Evolutionary conservation across 2,797 vertebrate genomes (phyloP).

Genomic region (Paramormyrops hopkinsi): DNA sequence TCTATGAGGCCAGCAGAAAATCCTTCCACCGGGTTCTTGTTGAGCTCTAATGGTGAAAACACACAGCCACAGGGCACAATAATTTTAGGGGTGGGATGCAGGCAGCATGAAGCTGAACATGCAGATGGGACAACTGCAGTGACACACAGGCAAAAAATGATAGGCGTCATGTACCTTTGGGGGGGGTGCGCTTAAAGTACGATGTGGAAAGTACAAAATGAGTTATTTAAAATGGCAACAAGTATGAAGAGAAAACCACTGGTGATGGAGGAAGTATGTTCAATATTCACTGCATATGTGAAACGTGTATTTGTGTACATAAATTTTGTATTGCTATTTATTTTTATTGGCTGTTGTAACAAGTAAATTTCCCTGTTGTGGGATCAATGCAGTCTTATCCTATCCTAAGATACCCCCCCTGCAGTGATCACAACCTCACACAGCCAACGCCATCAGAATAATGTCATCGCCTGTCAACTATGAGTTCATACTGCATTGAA

Average conservation of each 20-base stretch:
- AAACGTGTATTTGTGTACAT: not conserved
- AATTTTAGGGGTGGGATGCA: not conserved
- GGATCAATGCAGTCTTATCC: not conserved
- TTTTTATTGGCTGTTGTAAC: not conserved
- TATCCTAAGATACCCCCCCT: not conserved
- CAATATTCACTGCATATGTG: not conserved
- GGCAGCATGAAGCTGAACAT: not conserved
- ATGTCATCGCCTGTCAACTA: not conserved
- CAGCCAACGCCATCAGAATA: not conserved
- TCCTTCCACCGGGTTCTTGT: slow-evolving; percentile 74
- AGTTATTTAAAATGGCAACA: not conserved
- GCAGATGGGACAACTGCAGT: not conserved
- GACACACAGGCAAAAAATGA: not conserved
- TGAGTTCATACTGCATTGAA: not conserved
- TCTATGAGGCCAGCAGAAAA: slow-evolving; percentile 74
- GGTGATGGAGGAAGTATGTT: not conserved
- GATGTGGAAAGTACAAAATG: not conserved
- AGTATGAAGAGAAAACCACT: not conserved
- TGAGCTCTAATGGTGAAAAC: slow-evolving; percentile 52
- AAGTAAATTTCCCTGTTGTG: not conserved
- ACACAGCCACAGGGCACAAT: not conserved
- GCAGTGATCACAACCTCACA: not conserved
- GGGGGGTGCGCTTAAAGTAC: not conserved
- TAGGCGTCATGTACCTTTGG: not conserved
- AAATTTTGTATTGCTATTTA: not conserved